Evolutionary conservation across 1,140 invertebrate genomes (phyloP), one percentile per base, ranked within the genome.

Genomic region (Ooceraea biroi): DNA sequence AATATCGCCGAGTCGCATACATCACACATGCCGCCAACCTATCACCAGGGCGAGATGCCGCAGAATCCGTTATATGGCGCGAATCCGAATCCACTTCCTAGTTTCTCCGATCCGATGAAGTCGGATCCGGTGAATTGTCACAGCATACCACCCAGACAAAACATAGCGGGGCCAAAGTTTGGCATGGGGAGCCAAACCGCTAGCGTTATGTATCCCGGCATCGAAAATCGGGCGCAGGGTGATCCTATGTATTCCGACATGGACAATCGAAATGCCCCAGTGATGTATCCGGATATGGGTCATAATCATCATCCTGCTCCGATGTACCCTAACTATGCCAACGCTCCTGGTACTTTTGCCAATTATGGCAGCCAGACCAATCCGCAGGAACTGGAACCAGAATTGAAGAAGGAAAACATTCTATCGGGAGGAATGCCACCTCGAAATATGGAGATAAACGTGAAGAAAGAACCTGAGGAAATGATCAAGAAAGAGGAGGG

Each of bases 401-500:
- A 92, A 30, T 68, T 88, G 5, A 92, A 91, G 30, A 91, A 91
- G 57, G 90, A 91, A 82, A 87, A 74, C 66, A 72, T 82, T 41
- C 4, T 78, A 0, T 0, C 66, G 0, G 63, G 82, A 58, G 41
- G 22, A 60, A 77, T 44, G 66, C 46, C 36, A 7, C 10, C 65
- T 44, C 66, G 83, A n/a, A 86, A 41, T 30, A 4, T 55, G 10
- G 89, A 90, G 10, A n/a, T 83, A 1, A 89, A 87, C 19, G 73
- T 91, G n/a, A 93, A 93, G 25, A 92, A 91, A 30, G 91, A 93
- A 69, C 87, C 85, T 7, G 74, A 90, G 11, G 87, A 90, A 68
- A 72, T 1, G 1, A 69, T 91, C 0, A 93, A 91, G 41, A 91
- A 92, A 44, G 93, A 94, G 22, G 90, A 92, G 8, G 73, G 68